Evolutionary conservation across 2,888 invertebrate genomes (phyloP).

Genomic region (Griposia aprilina): DNA sequence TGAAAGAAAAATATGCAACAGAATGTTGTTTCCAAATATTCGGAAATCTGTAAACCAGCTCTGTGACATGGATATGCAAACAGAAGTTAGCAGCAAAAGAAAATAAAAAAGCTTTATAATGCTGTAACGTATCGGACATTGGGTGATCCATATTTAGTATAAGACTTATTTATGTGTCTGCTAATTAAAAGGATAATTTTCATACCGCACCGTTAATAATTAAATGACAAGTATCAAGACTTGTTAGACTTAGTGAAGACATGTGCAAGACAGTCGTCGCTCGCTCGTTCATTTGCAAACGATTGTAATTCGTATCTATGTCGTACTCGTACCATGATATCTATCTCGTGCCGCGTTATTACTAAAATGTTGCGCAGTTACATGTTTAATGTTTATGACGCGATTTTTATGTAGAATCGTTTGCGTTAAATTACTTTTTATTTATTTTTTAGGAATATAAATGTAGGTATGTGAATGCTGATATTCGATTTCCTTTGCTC

Average conservation of each 20-base stretch:
- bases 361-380: slow-evolving; percentile 63
- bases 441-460: slow-evolving; percentile 29
- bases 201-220: too few relatives aligned
- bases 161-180: background rate
- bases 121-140: background rate
- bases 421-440: slow-evolving; percentile 45
- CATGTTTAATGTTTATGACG: slow-evolving; percentile 54
- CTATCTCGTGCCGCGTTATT: slow-evolving; percentile 52
- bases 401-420: slow-evolving; percentile 57
- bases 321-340: slow-evolving; percentile 49
- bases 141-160: background rate
- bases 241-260: slow-evolving; percentile 70
- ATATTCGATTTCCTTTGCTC: background rate
- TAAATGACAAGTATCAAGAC: slow-evolving; percentile 76
- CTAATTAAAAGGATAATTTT: background rate
- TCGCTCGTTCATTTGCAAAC: slow-evolving; percentile 85
- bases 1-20: background rate
- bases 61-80: background rate
- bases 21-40: background rate
- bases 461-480: background rate
- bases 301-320: slow-evolving; percentile 82
- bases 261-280: slow-evolving; percentile 85
- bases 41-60: background rate
- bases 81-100: background rate
- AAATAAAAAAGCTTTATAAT: background rate